Base-by-base conservation (phyloP, 1,140 invertebrate species). In the Diplogasteroides magnus region DNA sequence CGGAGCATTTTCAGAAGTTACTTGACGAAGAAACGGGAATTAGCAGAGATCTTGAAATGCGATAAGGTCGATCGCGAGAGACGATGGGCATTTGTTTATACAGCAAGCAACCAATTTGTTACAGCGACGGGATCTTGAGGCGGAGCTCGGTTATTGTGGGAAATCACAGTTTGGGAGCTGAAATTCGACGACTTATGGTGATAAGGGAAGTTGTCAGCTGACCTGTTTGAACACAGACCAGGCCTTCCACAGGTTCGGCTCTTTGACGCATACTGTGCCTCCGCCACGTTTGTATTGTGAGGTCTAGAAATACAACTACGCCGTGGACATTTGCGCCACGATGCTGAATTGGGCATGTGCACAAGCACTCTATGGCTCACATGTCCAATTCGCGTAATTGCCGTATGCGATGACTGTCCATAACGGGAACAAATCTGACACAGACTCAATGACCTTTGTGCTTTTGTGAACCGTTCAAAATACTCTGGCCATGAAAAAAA, bases 201-300 rank as follows among this genome's bases (percentile, higher is more conserved):
- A n/a, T n/a, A n/a, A n/a, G n/a, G n/a, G n/a, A n/a, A n/a, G n/a
- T n/a, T n/a, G n/a, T n/a, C n/a, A n/a, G n/a, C n/a, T 48, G 37
- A 48, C 37, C 37, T 48, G 6, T 19, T 48, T 48, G 55, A 74
- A 55, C 3, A 68, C 61, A 68, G 48, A 69, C 55, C 71, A 77
- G n/a, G 71, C 70, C 6, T 68, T 69, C 75, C 75, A 77, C 6
- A 77, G 63, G 56, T 68, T 56, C 6, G n/a, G 13, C 19, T 57
- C 59, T 25, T 56, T 63, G 59, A 76, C 69, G 64, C 75, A 77
- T 27, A 67, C 64, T 13, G 71, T 76, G 14, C 75, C 75, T 55
- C 75, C 75, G 28, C 75, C 75, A 19, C 75, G 75, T 3, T 62
- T 64, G 48, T 66, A 77, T 68, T 77, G 75, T 19, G 75, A 76